Evolutionary conservation across 2,113 vertebrate genomes (phyloP), one percentile per base, ranked within the genome.

Genomic region (Leptobrachium ailaonicum): DNA sequence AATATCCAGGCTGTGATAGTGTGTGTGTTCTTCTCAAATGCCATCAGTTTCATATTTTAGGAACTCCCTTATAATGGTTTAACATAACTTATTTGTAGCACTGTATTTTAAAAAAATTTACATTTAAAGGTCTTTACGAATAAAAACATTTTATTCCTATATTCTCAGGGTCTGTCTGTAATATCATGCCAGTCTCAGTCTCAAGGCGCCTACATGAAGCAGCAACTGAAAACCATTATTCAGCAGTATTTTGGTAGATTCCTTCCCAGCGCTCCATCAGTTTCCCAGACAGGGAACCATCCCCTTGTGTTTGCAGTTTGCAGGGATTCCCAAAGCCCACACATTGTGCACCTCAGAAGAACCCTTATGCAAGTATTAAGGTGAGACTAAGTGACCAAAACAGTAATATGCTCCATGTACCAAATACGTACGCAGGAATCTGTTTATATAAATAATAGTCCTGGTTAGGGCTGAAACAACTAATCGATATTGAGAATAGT

Each of bases 181-280:
- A 92, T 95, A 10, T 93, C 92, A 43, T 88, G 91, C 50, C 90
- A 95, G 64, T 95, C 95, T 79, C 97, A 95, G 82, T 93, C 88
- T 0, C 93, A 97, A 86, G 91, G 90, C 3, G 86, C 89, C 41
- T 94, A 96, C 88, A 87, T 98, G 85, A 97, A 95, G 86, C 94
- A 98, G 43, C 93, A 97, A 83, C 93, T 99, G 14, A 90, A 91
- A 70, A 94, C 85, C 66, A 91, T 97, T 32, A 88, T 93, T 83
- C 89, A 83, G 8, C 95, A 96, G 41, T 98, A 98, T 82, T 92
- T 99, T 77, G 92, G 95, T n/a, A 92, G 96, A 3, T 98, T 99
- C 85, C 95, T 98, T 53, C 94, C 95, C 7, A 76, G 92, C 14
- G 89, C 95, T 0, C 92, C 94, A 0, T 87, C 88, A 0, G 12